A percentile compares a stretch with the other conserved stretches of the same genome.
These are phyloP conservation scores for Desmophyllum pertusum DNA, from an alignment of 92 coral and sea anemone species.

Conservation along the genomic window DNA sequence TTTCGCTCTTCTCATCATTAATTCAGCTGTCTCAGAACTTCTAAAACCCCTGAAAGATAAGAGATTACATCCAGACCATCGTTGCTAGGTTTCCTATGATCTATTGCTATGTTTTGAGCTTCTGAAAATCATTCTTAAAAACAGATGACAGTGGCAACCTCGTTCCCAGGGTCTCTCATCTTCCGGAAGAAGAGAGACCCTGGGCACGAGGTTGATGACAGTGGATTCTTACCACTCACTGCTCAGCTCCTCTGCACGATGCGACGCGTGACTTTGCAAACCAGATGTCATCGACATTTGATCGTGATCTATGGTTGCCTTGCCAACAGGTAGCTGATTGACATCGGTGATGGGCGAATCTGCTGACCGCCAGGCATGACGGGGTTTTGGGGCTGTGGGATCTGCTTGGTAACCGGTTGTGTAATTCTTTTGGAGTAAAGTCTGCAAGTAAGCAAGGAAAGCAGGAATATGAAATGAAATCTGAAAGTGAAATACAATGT, in stretches of 20 bases:
- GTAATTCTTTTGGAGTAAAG: background rate
- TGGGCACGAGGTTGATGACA: no score
- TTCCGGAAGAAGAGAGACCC: no score
- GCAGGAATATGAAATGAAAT: background rate
- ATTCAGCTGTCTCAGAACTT: slow-evolving; percentile 79
- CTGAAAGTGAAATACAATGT: no score
- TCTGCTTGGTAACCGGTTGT: background rate
- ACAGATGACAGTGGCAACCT: background rate
- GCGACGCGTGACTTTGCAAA: slow-evolving; percentile 82
- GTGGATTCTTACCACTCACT: slow-evolving; percentile 81
- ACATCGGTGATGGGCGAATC: slow-evolving; percentile 72
- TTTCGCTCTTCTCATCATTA: slow-evolving; percentile 94
- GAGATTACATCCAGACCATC: background rate
- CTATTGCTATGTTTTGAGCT: no score
- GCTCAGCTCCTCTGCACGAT: slow-evolving; percentile 88
- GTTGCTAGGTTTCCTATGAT: background rate
- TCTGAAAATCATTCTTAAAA: background rate
- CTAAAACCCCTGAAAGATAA: slow-evolving; percentile 80
- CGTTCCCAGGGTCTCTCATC: no score
- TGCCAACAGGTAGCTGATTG: slow-evolving; percentile 47
- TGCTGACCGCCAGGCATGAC: slow-evolving; percentile 96
- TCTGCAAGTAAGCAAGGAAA: background rate
- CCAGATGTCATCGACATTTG: slow-evolving; percentile 82
- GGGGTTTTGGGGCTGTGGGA: slow-evolving; percentile 36
- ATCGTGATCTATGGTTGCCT: slow-evolving; percentile 73